Conservation (phyloP, 2,113 vertebrate genomes). For the Meleagris gallopavo region DNA sequence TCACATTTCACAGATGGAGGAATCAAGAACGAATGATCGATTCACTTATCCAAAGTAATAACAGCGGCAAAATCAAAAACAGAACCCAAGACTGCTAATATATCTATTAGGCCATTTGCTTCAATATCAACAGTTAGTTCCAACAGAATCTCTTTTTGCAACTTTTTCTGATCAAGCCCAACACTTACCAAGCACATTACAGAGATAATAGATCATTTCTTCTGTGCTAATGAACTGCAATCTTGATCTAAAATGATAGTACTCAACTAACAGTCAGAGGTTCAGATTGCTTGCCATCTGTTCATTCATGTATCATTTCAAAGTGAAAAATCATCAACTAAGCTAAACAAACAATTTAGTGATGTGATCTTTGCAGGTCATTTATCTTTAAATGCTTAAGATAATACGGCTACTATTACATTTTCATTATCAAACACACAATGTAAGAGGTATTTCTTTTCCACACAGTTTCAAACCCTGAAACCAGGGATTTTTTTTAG, state of each 20-base stretch:
- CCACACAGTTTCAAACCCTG: background rate
- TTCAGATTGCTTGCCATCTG: slow-evolving; percentile 47
- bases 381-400: slow-evolving; percentile 34
- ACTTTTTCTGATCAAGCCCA: background rate
- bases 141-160: background rate
- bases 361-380: slow-evolving; percentile 16
- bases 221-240: slow-evolving; percentile 24
- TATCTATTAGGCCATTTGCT: background rate
- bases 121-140: background rate
- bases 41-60: background rate
- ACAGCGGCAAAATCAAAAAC: background rate
- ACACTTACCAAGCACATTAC: background rate
- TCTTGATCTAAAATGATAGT: slow-evolving; percentile 49
- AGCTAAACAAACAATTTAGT: slow-evolving; percentile 40
- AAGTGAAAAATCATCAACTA: slow-evolving; percentile 23
- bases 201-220: slow-evolving; percentile 37
- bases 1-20: background rate
- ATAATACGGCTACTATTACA: background rate
- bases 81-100: background rate
- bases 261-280: slow-evolving; percentile 5
- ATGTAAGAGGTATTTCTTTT: background rate
- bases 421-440: background rate
- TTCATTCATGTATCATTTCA: slow-evolving; percentile 38
- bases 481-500: background rate
- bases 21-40: background rate